Base-by-base conservation (phyloP, 1,140 invertebrate genomes). In the Brachystomella parvula region DNA sequence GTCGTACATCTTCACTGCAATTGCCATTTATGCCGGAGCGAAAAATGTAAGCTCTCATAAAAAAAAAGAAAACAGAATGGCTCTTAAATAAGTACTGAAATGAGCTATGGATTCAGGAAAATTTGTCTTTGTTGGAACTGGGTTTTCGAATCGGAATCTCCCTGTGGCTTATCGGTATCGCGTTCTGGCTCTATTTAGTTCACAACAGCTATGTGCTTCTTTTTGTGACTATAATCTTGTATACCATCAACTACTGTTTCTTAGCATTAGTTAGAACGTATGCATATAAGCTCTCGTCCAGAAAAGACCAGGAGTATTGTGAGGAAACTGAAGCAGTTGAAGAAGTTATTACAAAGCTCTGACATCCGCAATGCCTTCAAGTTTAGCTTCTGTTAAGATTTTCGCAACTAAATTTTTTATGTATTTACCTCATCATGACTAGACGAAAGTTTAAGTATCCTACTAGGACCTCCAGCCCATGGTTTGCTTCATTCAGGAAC, bases 361-460 rank as follows among this genome's bases (percentile, higher is more conserved):
- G n/a, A n/a, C n/a, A n/a, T n/a, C n/a, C n/a, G n/a, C n/a, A n/a
- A n/a, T n/a, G n/a, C n/a, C n/a, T n/a, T n/a, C n/a, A n/a, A n/a
- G n/a, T n/a, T n/a, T n/a, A n/a, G n/a, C n/a, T n/a, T n/a, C n/a
- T n/a, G n/a, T n/a, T n/a, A n/a, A n/a, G 53, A 57, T 57, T 57
- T 57, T n/a, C 19, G 21, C 26, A 57, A 28, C 53, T 57, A 57
- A 44, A 44, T 44, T 57, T 57, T 57, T 21, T n/a, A n/a, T 57
- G 9, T 21, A 47, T 76, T 71, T 76, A 79, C 79, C 77, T 83
- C 87, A 94, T 92, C 89, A 94, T 94, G 74, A 87, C 85, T 74
- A 95, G 82, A 71, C 92, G 85, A 82, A 94, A 95, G 79, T 90
- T 94, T 67, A 98, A 84, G 82, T 99, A 99, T 79, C 98, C 94